A percentile compares a stretch with the other conserved stretches of the same genome.
These are phyloP conservation scores for Eugnorisma glareosa DNA, from an alignment of 2,888 invertebrate genomes.

Conservation along the genomic window DNA sequence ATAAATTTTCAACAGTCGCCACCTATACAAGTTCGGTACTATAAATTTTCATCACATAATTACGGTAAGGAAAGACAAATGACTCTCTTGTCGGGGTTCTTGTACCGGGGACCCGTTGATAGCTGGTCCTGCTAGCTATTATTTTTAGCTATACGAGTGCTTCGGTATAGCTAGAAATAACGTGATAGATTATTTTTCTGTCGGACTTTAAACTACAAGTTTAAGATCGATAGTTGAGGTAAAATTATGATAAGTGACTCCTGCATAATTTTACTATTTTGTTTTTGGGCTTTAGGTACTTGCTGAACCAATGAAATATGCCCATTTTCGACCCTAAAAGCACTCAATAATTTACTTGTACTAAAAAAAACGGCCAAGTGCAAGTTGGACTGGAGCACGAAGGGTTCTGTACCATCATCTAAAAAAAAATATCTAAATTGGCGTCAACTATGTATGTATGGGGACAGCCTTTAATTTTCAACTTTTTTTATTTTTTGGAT, in stretches of 20 bases:
- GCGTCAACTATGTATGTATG: no score
- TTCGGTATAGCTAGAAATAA: slow-evolving; percentile 21
- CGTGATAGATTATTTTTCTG: slow-evolving; percentile 19
- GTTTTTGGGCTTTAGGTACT: not conserved
- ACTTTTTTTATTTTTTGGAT: no score
- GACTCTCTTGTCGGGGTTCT: slow-evolving; percentile 74
- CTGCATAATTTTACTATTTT: not conserved
- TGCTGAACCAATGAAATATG: no score
- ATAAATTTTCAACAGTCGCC: slow-evolving; percentile 59
- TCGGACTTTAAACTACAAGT: not conserved
- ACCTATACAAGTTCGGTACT: slow-evolving; percentile 74
- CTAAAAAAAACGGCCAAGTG: no score
- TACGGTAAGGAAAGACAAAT: slow-evolving; percentile 86
- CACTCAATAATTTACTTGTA: no score
- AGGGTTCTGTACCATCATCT: no score
- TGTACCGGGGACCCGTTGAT: slow-evolving; percentile 50
- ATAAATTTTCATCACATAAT: slow-evolving; percentile 87
- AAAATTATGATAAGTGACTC: not conserved
- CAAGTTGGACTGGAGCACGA: no score
- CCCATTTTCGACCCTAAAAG: no score
- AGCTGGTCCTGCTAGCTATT: slow-evolving; percentile 27
- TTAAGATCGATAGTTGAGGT: not conserved
- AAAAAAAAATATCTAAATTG: no score
- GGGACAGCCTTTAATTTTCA: no score
- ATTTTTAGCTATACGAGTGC: no score